Conservation (phyloP, 2,888 invertebrate species). For the Drosophila mulleri region DNA sequence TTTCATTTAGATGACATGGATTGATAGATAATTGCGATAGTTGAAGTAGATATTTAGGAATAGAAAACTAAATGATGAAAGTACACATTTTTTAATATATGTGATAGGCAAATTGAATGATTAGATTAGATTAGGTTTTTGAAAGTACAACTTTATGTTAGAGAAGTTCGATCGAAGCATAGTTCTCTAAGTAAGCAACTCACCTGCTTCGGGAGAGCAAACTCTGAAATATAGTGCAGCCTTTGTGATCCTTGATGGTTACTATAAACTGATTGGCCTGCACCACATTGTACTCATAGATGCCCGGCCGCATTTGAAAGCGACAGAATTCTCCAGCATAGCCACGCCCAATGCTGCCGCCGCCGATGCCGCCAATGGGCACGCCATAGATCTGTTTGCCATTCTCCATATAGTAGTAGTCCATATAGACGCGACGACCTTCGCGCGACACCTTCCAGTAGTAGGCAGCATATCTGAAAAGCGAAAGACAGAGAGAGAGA, state of each 20-base stretch:
- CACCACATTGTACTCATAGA: slow-evolving; percentile 93
- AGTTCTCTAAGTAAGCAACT: slow-evolving; percentile 70
- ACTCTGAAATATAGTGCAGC: slow-evolving; percentile 91
- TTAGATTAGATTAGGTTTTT: neutral
- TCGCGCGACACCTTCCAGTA: slow-evolving; percentile 88
- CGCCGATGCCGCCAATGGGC: slow-evolving; percentile 93
- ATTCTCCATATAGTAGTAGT: slow-evolving; percentile 89
- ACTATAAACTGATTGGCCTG: slow-evolving; percentile 96
- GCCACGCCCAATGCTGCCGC: slow-evolving; percentile 92
- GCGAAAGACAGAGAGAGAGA: neutral
- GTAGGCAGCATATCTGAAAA: slow-evolving; percentile 89
- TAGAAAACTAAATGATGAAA: neutral
- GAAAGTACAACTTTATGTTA: neutral
- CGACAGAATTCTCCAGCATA: slow-evolving; percentile 97
- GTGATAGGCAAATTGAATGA: neutral
- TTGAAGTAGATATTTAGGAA: neutral
- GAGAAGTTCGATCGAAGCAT: neutral
- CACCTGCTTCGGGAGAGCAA: slow-evolving; percentile 91
- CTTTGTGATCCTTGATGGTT: slow-evolving; percentile 90
- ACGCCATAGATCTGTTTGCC: slow-evolving; percentile 96
- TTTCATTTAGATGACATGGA: too few species aligned
- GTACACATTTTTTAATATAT: neutral
- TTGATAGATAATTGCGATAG: neutral
- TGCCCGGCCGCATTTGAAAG: slow-evolving; percentile 94
- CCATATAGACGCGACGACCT: slow-evolving; percentile 91